These are phyloP conservation scores for Podargus strigoides DNA, from an alignment of 2,797 vertebrate species.

Conservation along the genomic window DNA sequence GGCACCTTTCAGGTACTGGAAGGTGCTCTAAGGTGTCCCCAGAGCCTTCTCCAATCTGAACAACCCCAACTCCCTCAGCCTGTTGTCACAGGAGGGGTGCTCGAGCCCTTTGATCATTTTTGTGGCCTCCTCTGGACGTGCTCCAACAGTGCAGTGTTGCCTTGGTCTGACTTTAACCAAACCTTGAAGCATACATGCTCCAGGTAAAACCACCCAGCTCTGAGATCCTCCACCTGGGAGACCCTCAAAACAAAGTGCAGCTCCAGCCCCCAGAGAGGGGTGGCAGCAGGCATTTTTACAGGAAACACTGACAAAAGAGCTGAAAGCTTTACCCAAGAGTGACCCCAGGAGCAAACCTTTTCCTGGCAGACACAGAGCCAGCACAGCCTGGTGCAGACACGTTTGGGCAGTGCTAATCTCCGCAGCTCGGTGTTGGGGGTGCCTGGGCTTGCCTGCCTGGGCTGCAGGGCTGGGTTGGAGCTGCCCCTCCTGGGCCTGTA, in stretches of 20 bases:
- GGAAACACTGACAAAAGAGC: background rate
- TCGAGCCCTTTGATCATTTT: too few relatives aligned
- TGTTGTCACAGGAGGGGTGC: too few relatives aligned
- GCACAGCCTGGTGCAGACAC: background rate
- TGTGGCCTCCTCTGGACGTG: too few relatives aligned
- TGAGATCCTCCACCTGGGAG: background rate
- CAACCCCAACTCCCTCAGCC: too few relatives aligned
- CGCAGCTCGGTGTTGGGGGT: background rate
- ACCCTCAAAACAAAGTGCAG: background rate
- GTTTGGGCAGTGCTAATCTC: background rate
- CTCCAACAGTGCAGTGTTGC: rapidly evolving
- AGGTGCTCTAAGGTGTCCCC: too few relatives aligned
- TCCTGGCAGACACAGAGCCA: background rate
- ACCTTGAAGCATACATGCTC: too few relatives aligned
- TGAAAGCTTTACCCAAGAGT: background rate
- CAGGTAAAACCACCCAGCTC: background rate
- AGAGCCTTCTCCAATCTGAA: too few relatives aligned
- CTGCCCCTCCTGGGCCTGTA: background rate
- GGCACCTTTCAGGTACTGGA: too few relatives aligned
- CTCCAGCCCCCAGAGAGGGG: background rate
- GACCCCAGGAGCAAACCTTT: background rate
- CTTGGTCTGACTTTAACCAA: background rate
- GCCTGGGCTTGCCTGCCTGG: background rate
- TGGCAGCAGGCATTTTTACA: background rate
- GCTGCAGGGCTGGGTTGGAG: background rate